A percentile compares a stretch with the other conserved stretches of the same genome.
Conservation (phyloP, 2,113 vertebrate species). For the Otolemur garnettii region DNA sequence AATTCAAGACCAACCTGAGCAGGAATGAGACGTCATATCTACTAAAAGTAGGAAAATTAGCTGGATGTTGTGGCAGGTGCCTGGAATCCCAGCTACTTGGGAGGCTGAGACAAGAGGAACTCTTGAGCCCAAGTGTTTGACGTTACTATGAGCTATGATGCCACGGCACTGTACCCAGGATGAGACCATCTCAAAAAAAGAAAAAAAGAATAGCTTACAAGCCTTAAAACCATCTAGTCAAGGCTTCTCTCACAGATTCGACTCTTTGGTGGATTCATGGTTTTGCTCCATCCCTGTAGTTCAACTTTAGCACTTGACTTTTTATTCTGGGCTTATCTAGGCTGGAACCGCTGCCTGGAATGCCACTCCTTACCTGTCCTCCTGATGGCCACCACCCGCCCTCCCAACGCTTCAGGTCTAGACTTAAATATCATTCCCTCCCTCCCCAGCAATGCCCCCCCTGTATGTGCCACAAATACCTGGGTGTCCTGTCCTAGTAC, state of each 20-base stretch:
- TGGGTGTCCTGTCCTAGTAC: neutral
- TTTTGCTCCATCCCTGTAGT: neutral
- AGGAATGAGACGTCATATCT: too few relatives aligned
- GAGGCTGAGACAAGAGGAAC: too few relatives aligned
- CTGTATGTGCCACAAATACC: neutral
- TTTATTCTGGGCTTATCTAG: neutral
- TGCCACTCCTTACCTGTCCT: neutral
- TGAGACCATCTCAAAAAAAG: too few relatives aligned
- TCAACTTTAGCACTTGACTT: neutral
- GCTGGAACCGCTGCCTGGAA: neutral
- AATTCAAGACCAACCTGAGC: too few relatives aligned
- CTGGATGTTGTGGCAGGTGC: too few relatives aligned
- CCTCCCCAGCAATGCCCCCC: neutral
- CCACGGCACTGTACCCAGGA: too few relatives aligned
- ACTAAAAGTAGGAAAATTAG: too few relatives aligned
- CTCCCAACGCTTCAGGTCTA: neutral
- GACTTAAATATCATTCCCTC: neutral
- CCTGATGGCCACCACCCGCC: too few relatives aligned
- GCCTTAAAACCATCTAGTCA: neutral
- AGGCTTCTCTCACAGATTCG: neutral
- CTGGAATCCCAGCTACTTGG: too few relatives aligned
- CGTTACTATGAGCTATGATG: too few relatives aligned
- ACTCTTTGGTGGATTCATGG: neutral
- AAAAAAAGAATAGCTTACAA: neutral
- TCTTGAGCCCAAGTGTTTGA: too few relatives aligned